A percentile compares a stretch with the other conserved stretches of the same genome.
These are phyloP conservation scores for Sycophila sp. DNA, from an alignment of 1,140 invertebrate species.

Conservation along the genomic window DNA sequence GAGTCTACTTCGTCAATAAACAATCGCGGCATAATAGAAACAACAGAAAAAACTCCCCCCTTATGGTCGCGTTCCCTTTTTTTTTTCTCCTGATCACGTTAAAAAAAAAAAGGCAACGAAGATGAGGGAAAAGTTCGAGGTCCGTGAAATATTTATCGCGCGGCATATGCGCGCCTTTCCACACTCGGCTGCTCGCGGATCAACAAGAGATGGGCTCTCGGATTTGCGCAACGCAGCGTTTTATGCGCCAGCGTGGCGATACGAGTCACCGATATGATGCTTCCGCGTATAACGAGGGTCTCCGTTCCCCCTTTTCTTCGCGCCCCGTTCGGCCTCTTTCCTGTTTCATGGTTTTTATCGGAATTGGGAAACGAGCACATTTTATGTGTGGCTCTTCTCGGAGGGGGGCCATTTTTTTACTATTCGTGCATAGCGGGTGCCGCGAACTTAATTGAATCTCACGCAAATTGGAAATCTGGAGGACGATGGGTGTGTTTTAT, in stretches of 20 bases:
- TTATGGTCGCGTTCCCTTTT: conserved; percentile 29
- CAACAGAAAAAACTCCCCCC: conserved; percentile 39
- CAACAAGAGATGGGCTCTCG: conserved; percentile 54
- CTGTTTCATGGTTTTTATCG: conserved; percentile 33
- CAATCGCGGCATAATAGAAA: conserved; percentile 66
- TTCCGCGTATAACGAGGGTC: conserved; percentile 33
- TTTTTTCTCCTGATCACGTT: conserved; percentile 25
- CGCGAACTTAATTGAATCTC: conserved; percentile 21
- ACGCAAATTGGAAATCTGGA: conserved; percentile 7
- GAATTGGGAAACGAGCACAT: conserved; percentile 15
- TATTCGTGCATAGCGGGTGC: neutral
- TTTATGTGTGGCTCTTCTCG: neutral
- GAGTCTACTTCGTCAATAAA: conserved; percentile 67
- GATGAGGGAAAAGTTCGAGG: conserved; percentile 25
- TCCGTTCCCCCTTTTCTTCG: neutral
- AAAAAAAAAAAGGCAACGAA: conserved; percentile 31
- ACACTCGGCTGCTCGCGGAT: conserved; percentile 44
- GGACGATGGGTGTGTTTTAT: conserved; percentile 11
- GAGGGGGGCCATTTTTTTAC: neutral
- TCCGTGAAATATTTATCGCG: conserved; percentile 61
- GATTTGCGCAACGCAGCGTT: conserved; percentile 45
- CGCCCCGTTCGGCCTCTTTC: neutral
- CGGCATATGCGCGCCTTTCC: conserved; percentile 48
- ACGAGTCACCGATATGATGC: conserved; percentile 18
- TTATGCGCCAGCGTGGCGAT: conserved; percentile 31